Conservation (phyloP, 2,113 vertebrate genomes). For the Rhegmatorhina hoffmannsi region DNA sequence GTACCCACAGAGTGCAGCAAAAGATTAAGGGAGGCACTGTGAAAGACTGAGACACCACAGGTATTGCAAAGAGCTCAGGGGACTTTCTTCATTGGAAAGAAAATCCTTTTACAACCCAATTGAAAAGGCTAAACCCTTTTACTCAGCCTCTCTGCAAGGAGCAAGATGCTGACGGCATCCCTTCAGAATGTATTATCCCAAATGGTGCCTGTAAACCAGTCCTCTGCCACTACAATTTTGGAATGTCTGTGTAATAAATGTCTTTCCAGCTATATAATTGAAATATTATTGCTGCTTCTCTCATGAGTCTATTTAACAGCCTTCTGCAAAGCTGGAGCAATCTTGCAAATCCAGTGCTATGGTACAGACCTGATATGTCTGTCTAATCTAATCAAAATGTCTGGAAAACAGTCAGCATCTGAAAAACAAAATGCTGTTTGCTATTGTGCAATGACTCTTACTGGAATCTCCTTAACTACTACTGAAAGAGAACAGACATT, state of each 20-base stretch:
- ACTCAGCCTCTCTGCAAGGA: slow-evolving; percentile 1
- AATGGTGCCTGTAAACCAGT: neutral
- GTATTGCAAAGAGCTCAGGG: neutral
- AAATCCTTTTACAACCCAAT: neutral
- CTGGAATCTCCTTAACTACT: neutral
- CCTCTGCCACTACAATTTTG: neutral
- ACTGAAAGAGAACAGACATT: slow-evolving; percentile 9
- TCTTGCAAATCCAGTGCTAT: neutral
- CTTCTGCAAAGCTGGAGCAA: slow-evolving; percentile 5
- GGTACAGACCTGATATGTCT: neutral
- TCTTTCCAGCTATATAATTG: neutral
- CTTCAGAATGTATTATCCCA: slow-evolving; percentile 11
- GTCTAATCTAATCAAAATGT: slow-evolving; percentile 1
- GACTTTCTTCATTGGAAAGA: neutral
- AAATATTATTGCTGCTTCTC: neutral
- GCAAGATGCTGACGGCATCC: neutral
- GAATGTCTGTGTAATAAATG: neutral
- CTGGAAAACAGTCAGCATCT: slow-evolving; percentile 1
- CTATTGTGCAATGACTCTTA: neutral
- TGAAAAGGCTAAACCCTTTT: neutral
- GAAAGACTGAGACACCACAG: neutral
- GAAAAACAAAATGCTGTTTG: neutral
- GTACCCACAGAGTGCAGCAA: neutral
- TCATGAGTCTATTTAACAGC: neutral
- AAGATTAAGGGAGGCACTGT: neutral